Evolutionary conservation across 2,797 vertebrate species (phyloP).

Genomic region (Eulemur albifrons): DNA sequence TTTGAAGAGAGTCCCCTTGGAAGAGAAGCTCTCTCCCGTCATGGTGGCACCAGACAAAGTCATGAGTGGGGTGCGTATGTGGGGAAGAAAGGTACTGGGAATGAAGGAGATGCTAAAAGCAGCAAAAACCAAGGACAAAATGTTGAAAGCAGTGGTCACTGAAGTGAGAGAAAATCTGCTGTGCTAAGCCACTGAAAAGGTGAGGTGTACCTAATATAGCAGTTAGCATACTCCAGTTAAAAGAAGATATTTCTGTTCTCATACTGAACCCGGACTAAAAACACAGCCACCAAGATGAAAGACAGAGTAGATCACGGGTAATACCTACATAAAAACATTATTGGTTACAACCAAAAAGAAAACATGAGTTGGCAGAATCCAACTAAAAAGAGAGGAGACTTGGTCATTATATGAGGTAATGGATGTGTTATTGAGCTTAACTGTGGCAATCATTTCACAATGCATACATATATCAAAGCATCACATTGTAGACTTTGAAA

Average conservation of each 20-base stretch:
- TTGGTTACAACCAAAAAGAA: not conserved
- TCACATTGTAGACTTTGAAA: not conserved
- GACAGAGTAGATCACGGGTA: not conserved
- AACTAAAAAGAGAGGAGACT: not conserved
- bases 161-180: not conserved
- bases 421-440: not conserved
- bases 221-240: not conserved
- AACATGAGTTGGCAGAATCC: not conserved
- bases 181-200: not conserved
- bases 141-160: not conserved
- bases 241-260: not conserved
- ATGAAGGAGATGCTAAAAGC: not conserved
- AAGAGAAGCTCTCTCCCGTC: not conserved
- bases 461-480: not conserved
- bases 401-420: not conserved
- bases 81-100: not conserved
- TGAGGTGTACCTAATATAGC: not conserved
- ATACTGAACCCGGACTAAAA: not conserved
- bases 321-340: not conserved
- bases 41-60: not conserved
- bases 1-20: not conserved
- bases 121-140: not conserved
- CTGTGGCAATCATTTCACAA: not conserved
- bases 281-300: not conserved
- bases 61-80: not conserved